A percentile compares a stretch with the other conserved stretches of the same genome.
These are phyloP conservation scores for Arnoldichthys spilopterus DNA, from an alignment of 2,797 vertebrate species.

Conservation along the genomic window DNA sequence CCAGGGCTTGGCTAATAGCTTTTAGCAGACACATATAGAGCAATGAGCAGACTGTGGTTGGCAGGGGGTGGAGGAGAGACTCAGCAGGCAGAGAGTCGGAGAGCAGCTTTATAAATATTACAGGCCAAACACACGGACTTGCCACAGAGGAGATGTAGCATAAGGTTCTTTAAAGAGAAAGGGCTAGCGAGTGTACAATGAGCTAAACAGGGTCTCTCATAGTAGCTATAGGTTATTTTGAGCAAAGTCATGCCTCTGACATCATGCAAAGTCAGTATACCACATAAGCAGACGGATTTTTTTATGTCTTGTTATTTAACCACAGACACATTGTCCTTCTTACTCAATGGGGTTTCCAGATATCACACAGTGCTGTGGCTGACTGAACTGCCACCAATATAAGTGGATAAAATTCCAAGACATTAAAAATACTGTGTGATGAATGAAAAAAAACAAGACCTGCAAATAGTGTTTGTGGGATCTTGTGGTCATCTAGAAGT, in stretches of 20 bases:
- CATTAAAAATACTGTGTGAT: conserved; percentile 18
- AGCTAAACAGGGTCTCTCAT: conserved; percentile 41
- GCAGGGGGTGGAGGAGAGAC: conserved; percentile 55
- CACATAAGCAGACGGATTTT: conserved; percentile 14
- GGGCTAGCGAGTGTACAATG: conserved; percentile 22
- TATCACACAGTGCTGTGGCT: not conserved
- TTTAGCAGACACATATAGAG: conserved; percentile 64
- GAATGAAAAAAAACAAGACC: conserved; percentile 18
- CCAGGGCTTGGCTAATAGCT: conserved; percentile 65
- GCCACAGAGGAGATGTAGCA: conserved; percentile 71
- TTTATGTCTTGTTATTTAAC: not conserved
- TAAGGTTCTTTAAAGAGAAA: conserved; percentile 45
- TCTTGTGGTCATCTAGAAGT: conserved; percentile 17
- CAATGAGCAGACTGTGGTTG: conserved; percentile 57
- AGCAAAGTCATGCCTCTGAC: not conserved
- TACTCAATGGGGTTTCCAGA: not conserved
- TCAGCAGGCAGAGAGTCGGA: conserved; percentile 68
- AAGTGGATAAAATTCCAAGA: not conserved
- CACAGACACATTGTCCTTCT: not conserved
- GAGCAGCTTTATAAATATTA: conserved; percentile 79
- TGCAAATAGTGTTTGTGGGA: conserved; percentile 18
- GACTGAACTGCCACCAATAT: not conserved
- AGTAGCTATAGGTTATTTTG: conserved; percentile 15
- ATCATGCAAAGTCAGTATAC: conserved; percentile 8
- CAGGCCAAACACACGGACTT: conserved; percentile 64